Conservation (phyloP, 2,888 invertebrate genomes). For the Caenorhabditis panamensis region DNA sequence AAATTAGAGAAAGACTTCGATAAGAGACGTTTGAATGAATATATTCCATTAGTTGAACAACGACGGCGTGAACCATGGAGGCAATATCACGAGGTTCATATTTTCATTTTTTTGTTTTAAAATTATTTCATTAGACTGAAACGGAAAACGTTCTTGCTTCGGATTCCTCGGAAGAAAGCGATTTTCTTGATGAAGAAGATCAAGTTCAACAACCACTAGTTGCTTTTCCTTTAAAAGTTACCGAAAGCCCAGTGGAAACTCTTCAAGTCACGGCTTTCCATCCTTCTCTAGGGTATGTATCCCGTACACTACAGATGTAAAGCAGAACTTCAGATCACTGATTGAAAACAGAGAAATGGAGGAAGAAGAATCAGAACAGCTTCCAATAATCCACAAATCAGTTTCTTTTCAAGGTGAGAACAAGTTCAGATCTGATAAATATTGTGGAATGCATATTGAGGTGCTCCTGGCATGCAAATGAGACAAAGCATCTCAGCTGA, state of each 20-base stretch:
- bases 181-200: slow-evolving; percentile 63
- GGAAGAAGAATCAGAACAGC: slow-evolving; percentile 54
- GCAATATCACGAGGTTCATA: slow-evolving; percentile 69
- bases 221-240: slow-evolving; percentile 13
- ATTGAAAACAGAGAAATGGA: slow-evolving; percentile 65
- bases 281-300: slow-evolving; percentile 64
- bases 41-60: slow-evolving; percentile 75
- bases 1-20: slow-evolving; percentile 61
- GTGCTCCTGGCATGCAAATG: slow-evolving; percentile 49
- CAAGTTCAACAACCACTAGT: slow-evolving; percentile 42
- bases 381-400: slow-evolving; percentile 57
- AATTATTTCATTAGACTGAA: slow-evolving; percentile 43
- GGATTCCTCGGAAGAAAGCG: slow-evolving; percentile 65
- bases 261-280: slow-evolving; percentile 66
- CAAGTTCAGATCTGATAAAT: background rate
- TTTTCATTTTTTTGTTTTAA: slow-evolving; percentile 27
- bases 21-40: slow-evolving; percentile 63
- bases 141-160: slow-evolving; percentile 53
- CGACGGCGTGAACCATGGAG: slow-evolving; percentile 80
- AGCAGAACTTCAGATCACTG: slow-evolving; percentile 23
- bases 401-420: slow-evolving; percentile 52
- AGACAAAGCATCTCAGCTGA: slow-evolving; percentile 61
- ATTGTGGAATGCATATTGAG: slow-evolving; percentile 5
- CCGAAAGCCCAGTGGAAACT: slow-evolving; percentile 58
- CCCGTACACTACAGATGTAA: background rate